Evolutionary conservation across 1,140 invertebrate genomes (phyloP), one percentile per base, ranked within the genome.

Genomic region (Polyergus mexicanus): DNA sequence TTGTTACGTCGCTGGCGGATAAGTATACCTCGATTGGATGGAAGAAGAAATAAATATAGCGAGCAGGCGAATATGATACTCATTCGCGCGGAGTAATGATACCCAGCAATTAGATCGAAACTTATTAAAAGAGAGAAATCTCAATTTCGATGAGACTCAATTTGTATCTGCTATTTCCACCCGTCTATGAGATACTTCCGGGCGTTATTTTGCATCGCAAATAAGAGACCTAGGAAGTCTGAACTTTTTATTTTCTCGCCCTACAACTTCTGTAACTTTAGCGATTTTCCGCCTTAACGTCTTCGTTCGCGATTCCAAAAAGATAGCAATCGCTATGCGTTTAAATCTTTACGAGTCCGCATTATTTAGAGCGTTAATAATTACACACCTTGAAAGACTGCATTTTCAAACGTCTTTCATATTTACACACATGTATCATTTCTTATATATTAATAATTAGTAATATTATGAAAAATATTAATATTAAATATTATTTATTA

Each of bases 131-230:
- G 60, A 62, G n/a, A 22, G 41, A 58, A 83, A 83, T 54, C 68
- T 74, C 38, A 72, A 81, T 66, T 72, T 71, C 22, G 51, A 83
- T 35, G 28, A 16, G 74, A 83, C 78, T 74, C 78, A 83, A 83
- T 83, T 83, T 83, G 54, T 83, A 83, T 83, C 54, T 44, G 38
- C 68, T 74, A 74, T 83, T 83, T 83, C 78, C 68, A 81, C 51
- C 58, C 38, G 54, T 47, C 54, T 60, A 58, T 54, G 68, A 72
- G 78, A 83, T 83, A 83, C 68, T 44, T 72, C n/a, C 78, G 44
- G 68, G 13, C 28, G 78, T 74, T 51, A 83, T 74, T 83, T 83
- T 83, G 78, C 78, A 83, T 83, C 68, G 78, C 78, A 83, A 83
- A 83, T 83, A 83, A 83, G 78, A 74, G 13, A 74, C 13, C 38